phyloP scores from a whole-genome alignment of 2,797 vertebrate species.

The Lagodon rhomboides region DNA sequence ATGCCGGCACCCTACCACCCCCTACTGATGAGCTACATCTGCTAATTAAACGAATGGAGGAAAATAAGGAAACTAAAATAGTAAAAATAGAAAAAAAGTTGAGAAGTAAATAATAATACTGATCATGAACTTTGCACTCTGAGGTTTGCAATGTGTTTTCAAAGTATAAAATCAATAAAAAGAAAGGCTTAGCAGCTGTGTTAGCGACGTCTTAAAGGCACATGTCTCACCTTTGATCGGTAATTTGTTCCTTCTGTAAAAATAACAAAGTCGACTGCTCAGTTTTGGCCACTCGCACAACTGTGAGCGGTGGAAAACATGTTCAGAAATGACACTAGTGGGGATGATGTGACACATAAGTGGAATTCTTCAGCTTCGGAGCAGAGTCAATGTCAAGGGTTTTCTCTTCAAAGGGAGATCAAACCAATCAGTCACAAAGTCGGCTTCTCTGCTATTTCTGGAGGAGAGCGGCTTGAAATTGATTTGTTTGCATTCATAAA shows the following conservation, averaged over 20 bases:
- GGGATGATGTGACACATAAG: background rate
- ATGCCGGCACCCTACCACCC: too few relatives aligned
- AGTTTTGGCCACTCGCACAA: background rate
- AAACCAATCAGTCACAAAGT: slow-evolving; percentile 23
- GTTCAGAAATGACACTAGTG: background rate
- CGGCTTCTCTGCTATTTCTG: background rate
- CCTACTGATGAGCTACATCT: too few relatives aligned
- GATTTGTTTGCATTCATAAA: slow-evolving; percentile 38
- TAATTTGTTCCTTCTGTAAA: background rate
- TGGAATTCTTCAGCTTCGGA: slow-evolving; percentile 9
- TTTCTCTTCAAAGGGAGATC: slow-evolving; percentile 29
- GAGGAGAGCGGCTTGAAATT: background rate
- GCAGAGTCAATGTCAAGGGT: background rate
- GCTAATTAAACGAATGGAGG: too few relatives aligned
- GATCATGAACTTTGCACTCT: background rate
- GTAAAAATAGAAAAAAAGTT: too few relatives aligned
- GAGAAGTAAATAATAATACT: too few relatives aligned
- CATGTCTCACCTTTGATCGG: background rate
- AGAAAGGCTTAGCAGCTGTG: background rate
- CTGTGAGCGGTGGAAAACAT: background rate
- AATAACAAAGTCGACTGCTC: background rate
- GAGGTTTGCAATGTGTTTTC: background rate
- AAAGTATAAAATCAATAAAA: background rate
- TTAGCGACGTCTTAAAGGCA: background rate
- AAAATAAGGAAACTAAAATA: too few relatives aligned